Base-by-base conservation (phyloP, 2,797 vertebrate species). In the Allobates femoralis region DNA sequence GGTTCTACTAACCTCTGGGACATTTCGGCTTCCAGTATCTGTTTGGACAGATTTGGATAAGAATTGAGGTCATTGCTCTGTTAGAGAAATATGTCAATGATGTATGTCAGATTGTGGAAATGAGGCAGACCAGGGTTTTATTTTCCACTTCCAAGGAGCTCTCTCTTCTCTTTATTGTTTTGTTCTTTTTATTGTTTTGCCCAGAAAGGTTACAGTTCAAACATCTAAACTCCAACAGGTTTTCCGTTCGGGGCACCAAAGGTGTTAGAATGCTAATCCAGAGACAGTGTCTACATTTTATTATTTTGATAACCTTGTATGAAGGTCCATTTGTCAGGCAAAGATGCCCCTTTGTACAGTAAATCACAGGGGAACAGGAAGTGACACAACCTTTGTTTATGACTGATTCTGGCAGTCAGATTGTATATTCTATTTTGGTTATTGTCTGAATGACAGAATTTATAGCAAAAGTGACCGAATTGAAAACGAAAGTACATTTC, bases 31-130 rank as follows among this genome's bases (percentile, higher is more conserved):
- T 91, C 90, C 90, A 91, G 91, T 91, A 90, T 90, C 83, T 94
- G 93, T 94, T 94, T 93, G 89, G 93, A 94, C 93, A 94, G 91
- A 93, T 94, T 93, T 88, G 89, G 92, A 92, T 92, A 93, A 90
- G 91, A 93, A 93, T 90, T 83, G 92, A 93, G 93, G 93, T 92
- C 92, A 93, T 56, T 90, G 88, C 90, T 90, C 90, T 91, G 92
- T 93, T 90, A 91, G 90, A 87, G 90, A 87, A 87, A 93, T 91
- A 92, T 90, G 92, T 91, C 92, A 91, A 84, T 91, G 86, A 81
- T 88, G 73, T 88, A 90, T 91, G 91, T 92, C 91, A 92, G 89
- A 90, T 90, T 90, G 92, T 93, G 90, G 89, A 92, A 90, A 93
- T 91, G 87, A 90, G 88, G 89, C 82, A 89, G 88, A 87, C 89